Base-by-base conservation (phyloP, 2,797 vertebrate genomes). In the Oceanodroma leucorhoa region DNA sequence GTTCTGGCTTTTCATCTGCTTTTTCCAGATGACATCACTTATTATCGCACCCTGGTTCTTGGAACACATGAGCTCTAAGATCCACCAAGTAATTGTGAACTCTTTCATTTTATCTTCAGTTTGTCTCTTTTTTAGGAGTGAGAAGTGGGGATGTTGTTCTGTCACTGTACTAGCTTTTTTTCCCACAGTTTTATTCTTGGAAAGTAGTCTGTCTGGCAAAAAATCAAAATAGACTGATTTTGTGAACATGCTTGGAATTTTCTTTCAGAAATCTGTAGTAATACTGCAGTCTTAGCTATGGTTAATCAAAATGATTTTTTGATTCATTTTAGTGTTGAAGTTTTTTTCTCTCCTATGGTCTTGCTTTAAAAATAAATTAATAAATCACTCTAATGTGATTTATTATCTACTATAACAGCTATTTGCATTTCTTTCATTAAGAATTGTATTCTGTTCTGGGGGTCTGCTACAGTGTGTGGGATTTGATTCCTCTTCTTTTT, bases 141-240 rank as follows among this genome's bases (percentile, higher is more conserved):
- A 95, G 70, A 95, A 95, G 36, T 84, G 41, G 53, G 55, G 73
- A 89, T 87, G 83, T 89, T 89, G n/a, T 93, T 94, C 90, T 94
- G 81, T 90, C 88, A 89, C 77, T 77, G 64, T 45, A 71, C 64
- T 79, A 87, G 55, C 64, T 58, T 90, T 95, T 97, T 96, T 94
- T 73, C 94, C 93, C 93, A 95, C 88, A 95, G 86, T 95, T 96
- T 90, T 93, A 41, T 93, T 96, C 90, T 97, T 96, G 96, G 96
- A 97, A 95, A 75, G 86, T 95, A 94, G 93, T 93, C 93, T 94
- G 66, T 95, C 87, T 96, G 94, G 93, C 93, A 96, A 95, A 95
- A 96, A 93, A 84, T 82, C 95, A 95, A 93, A 91, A 83, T 84
- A 94, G 60, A 73, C 85, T 87, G 90, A 94, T 95, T 94, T 93